phyloP scores from a whole-genome alignment of 1,140 invertebrate genomes.

The Lepidotrigona ventralis region DNA sequence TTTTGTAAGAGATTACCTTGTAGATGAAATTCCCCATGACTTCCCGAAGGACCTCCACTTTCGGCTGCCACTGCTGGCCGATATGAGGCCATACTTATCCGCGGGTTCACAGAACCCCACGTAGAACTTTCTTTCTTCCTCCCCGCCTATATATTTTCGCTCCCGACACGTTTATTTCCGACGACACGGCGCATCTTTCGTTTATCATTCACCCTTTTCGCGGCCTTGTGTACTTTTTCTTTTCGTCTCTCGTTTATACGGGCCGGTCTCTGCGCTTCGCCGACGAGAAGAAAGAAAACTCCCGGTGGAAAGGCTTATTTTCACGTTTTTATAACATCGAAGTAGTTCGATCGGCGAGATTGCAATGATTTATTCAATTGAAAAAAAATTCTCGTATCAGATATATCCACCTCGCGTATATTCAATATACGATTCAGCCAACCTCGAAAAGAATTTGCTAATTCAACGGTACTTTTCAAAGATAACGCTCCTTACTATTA shows the following conservation, averaged over 20 bases:
- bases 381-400: not conserved
- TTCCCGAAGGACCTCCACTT: slow-evolving; percentile 53
- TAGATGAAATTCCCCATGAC: slow-evolving; percentile 65
- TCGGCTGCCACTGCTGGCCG: slow-evolving; percentile 56
- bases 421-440: not conserved
- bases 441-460: not conserved
- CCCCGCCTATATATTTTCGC: slow-evolving; percentile 42
- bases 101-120: slow-evolving; percentile 57
- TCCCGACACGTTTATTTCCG: slow-evolving; percentile 53
- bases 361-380: no score
- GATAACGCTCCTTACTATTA: not conserved
- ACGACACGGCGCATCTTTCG: slow-evolving; percentile 32
- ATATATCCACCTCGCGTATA: not conserved
- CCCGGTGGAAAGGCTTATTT: not conserved
- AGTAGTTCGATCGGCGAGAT: not conserved
- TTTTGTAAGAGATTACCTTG: slow-evolving; percentile 56
- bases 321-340: not conserved
- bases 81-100: slow-evolving; percentile 67
- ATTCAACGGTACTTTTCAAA: not conserved
- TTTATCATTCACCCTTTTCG: slow-evolving; percentile 38
- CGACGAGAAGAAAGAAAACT: slow-evolving; percentile 1
- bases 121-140: slow-evolving; percentile 44
- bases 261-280: not conserved
- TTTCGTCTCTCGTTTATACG: not conserved
- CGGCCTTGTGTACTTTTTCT: slow-evolving; percentile 13